Evolutionary conservation across 2,113 vertebrate species (phyloP), one percentile per base, ranked within the genome.

Genomic region (Caranx ignobilis): DNA sequence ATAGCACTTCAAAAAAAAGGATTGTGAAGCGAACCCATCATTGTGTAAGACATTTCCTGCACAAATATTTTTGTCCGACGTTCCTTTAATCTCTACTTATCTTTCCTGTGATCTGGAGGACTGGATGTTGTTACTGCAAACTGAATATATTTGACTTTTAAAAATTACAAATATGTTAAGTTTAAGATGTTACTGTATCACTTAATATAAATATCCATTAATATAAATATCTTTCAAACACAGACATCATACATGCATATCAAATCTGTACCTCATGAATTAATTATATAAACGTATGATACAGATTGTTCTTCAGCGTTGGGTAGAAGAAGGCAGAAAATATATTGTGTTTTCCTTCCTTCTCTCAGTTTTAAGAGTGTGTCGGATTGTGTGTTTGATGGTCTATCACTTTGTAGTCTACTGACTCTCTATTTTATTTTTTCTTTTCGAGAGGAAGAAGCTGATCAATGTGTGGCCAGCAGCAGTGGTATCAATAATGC

Each of bases 391-490:
- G 37, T 55, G 19, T 54, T 73, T 73, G 4, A 75, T 77, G 64
- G 10, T 76, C 84, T 59, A 66, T 19, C 47, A n/a, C 21, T 34
- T 54, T 45, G 50, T 4, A 34, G 63, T 79, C 66, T 85, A 75
- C 66, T 21, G 61, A 57, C 19, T 66, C 37, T 48, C 66, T 37
- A 37, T 37, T 7, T 37, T 7, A 37, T 48, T 18, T 52, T 19
- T 43, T 62, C 16, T 43, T 62, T 52, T 26, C 43, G n/a, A 41
- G 5, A 57, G 21, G 45, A 64, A 52, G 34, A 34, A 77, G 61
- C 32, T 12, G 12, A 84, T 89, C 82, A 37, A 79, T 79, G 21
- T 34, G n/a, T 76, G 75, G 81, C 86, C 82, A n/a, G 67, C 7
- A 74, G 78, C 48, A 15, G 34, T 48, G 39, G 11, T 52, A 2